Base-by-base conservation (phyloP, 2,113 vertebrate species). In the Chitala chitala region DNA sequence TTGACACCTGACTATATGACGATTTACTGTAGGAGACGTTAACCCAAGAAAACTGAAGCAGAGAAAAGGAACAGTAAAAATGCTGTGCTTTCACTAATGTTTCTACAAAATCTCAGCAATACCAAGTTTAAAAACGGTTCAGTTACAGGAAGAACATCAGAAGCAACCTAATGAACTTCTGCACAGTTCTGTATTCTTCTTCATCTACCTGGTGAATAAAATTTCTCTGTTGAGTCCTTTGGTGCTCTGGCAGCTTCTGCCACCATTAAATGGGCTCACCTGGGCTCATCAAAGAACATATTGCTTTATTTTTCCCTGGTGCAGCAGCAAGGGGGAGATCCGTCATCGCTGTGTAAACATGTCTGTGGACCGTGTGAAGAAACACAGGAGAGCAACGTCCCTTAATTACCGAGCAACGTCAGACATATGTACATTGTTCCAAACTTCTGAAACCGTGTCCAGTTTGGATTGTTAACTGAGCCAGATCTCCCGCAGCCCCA, bases 271-370 rank as follows among this genome's bases (percentile, higher is more conserved):
- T 53, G 42, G 42, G 71, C 63, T 75, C 31, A 22, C 51, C 71
- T n/a, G 29, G 42, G 38, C 29, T 74, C 5, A 10, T 26, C 38
- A 54, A 51, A 54, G 42, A 69, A 38, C 22, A 24, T 77, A 77
- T 42, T 68, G 73, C 42, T 48, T 69, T n/a, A 56, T 75, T 73
- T 54, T 66, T 77, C 70, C 76, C 76, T 79, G 81, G 75, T 82
- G 83, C 83, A 85, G 82, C 81, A 81, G 17, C 44, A 36, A 36
- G 59, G 86, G 80, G 83, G 82, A 87, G 86, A 84, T 80, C 74
- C 74, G 55, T 24, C 66, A 73, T 82, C 84, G 85, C 84, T 84
- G 82, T 72, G 64, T 75, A 89, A 87, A 87, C 84, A 86, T 56
- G 72, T 56, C 83, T 78, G 74, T 69, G 63, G 64, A 77, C 81